A percentile compares a stretch with the other conserved stretches of the same genome.
Conservation (phyloP, 2,888 invertebrate species). For the Macaria notata region DNA sequence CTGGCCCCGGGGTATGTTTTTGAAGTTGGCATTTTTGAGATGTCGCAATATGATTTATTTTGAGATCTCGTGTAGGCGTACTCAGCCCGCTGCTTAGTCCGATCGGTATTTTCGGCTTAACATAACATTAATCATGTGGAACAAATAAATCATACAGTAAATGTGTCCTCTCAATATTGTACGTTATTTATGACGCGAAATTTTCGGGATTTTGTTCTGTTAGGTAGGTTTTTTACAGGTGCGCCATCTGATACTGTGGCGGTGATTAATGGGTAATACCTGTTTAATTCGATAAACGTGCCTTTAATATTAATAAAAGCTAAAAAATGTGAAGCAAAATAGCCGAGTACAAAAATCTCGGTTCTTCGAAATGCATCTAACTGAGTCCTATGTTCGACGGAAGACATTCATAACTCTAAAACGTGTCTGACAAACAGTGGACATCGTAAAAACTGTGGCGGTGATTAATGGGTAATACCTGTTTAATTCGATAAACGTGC, state of each 20-base stretch:
- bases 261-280: background rate
- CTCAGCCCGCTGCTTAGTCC: slow-evolving; percentile 64
- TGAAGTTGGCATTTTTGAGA: slow-evolving; percentile 81
- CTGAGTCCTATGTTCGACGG: slow-evolving; percentile 1
- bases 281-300: slow-evolving; percentile 3
- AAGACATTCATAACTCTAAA: slow-evolving; percentile 15
- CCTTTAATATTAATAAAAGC: background rate
- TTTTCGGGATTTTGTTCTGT: slow-evolving; percentile 45
- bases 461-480: slow-evolving; percentile 1
- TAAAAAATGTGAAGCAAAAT: too few species aligned
- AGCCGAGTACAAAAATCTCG: background rate
- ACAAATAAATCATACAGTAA: slow-evolving; percentile 59
- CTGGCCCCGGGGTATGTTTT: slow-evolving; percentile 76
- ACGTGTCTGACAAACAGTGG: slow-evolving; percentile 17
- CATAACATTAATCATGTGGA: slow-evolving; percentile 65
- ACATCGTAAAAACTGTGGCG: slow-evolving; percentile 12
- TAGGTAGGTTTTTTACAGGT: slow-evolving; percentile 26
- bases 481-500: background rate
- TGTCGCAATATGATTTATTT: slow-evolving; percentile 79
- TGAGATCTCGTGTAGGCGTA: slow-evolving; percentile 73
- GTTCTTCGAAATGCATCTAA: slow-evolving; percentile 2
- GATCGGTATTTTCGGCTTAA: slow-evolving; percentile 77
- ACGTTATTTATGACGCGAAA: slow-evolving; percentile 52
- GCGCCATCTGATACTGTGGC: slow-evolving; percentile 2
- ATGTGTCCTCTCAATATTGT: slow-evolving; percentile 63